Percentiles rank a stretch among this genome's conserved stretches.
phyloP scores from a whole-genome alignment of 2,797 vertebrate species.

The Urophycis tenuis region DNA sequence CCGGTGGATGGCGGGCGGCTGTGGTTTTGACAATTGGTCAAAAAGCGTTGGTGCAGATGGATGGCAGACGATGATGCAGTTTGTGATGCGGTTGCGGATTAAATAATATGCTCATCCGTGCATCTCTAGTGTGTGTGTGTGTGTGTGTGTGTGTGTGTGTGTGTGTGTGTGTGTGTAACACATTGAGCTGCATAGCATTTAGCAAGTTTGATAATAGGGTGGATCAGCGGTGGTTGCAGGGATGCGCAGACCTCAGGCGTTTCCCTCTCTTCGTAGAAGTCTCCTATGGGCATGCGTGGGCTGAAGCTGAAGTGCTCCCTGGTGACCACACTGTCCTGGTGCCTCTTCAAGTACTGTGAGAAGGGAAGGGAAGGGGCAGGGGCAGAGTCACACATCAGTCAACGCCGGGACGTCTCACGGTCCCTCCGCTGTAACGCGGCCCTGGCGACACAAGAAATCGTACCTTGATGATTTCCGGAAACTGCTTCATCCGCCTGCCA shows the following conservation, averaged over 20 bases:
- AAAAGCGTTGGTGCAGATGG: no score
- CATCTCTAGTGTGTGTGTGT: not conserved
- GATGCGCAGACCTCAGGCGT: slow-evolving; percentile 75
- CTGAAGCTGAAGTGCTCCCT: slow-evolving; percentile 98
- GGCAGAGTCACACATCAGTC: not conserved
- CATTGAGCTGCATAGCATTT: not conserved
- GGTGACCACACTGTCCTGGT: slow-evolving; percentile 76
- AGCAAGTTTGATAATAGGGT: not conserved
- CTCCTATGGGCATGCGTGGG: slow-evolving; percentile 94
- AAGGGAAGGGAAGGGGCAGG: not conserved
- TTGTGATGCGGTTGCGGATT: no score
- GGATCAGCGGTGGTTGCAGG: not conserved
- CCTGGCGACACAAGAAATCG: not conserved
- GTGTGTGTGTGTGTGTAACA: not conserved
- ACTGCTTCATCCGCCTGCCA: slow-evolving; percentile 95
- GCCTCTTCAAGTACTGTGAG: slow-evolving; percentile 84
- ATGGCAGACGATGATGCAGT: no score
- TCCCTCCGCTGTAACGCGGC: not conserved
- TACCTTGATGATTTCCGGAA: slow-evolving; percentile 97
- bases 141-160: not conserved
- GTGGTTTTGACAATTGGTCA: no score
- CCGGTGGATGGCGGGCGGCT: no score
- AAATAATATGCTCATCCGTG: no score
- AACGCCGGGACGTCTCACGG: not conserved
- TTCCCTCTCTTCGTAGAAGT: slow-evolving; percentile 92